Evolutionary conservation across 2,888 invertebrate species (phyloP), one percentile per base, ranked within the genome.

Genomic region (Limnephilus auricula): DNA sequence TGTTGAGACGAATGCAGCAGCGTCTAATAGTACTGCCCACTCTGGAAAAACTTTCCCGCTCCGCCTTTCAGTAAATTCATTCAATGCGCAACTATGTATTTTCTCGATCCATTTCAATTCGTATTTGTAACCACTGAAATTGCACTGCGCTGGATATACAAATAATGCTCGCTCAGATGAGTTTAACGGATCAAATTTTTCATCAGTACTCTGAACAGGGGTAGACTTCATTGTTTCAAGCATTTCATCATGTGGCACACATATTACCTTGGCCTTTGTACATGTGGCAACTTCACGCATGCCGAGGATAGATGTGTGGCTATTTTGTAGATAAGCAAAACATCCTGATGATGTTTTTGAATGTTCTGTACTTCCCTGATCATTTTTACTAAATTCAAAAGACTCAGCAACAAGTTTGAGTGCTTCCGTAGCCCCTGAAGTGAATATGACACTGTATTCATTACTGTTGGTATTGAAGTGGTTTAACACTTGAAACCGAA

Each of bases 261-360:
- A 96, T 92, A 95, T 95, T 31, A 97, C 94, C 90, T 96, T 95
- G 25, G 96, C 96, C 92, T 96, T 96, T 93, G 95, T 96, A n/a
- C 95, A 95, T 92, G 94, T 94, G 2, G 98, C 97, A 90, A 98
- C 94, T 94, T 98, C 98, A 94, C 99, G 96, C 97, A 99, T 97
- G 18, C 99, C 99, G 92, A 99, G 95, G 0, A 99, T 99, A 1
- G 99, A 99, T 0, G 99, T 99, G 94, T 99, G 99, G 94, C 98
- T 99, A 94, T 99, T 99, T 94, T 97, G 97, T 90, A 98, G 95
- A 94, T 99, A 98, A 13, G 97, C 96, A 94, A 99, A 98, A 89
- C 96, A 95, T 2, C 98, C 98, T 31, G 15, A 65, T 15, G 87
- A 25, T 90, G 91, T 92, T 91, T 94, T 94, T 40, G 94, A 94